A percentile compares a stretch with the other conserved stretches of the same genome.
These are phyloP conservation scores for Parasteatoda lunata DNA, from an alignment of 2,888 invertebrate genomes.

Conservation along the genomic window DNA sequence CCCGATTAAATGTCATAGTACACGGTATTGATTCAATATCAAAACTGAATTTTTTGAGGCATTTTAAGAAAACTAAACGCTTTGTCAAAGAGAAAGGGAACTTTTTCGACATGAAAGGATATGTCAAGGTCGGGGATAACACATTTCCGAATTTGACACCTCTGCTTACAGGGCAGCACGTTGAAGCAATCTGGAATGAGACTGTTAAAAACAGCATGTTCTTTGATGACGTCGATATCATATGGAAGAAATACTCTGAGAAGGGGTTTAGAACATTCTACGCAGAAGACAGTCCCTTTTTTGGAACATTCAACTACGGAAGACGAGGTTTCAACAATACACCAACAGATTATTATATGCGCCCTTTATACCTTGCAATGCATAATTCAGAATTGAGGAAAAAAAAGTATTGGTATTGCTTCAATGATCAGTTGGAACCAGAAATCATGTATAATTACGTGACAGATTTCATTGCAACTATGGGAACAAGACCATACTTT, in stretches of 20 bases:
- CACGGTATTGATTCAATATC: constrained; percentile 91
- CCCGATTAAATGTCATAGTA: constrained; percentile 81
- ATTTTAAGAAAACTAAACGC: constrained; percentile 83
- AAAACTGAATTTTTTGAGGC: constrained; percentile 83
- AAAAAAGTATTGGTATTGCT: constrained; percentile 17
- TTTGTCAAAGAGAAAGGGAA: constrained; percentile 80
- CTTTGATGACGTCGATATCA: constrained; percentile 71
- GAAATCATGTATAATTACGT: constrained; percentile 41
- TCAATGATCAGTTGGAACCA: constrained; percentile 18
- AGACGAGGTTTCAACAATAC: constrained; percentile 72
- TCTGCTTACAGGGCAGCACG: constrained; percentile 71
- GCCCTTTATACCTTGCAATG: constrained; percentile 73
- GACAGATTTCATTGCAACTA: constrained; percentile 24
- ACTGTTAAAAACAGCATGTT: constrained; percentile 23
- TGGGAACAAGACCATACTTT: constrained; percentile 70
- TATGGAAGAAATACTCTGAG: constrained; percentile 73
- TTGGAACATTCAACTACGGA: constrained; percentile 73
- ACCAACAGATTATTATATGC: constrained; percentile 73
- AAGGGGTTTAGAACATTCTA: constrained; percentile 73
- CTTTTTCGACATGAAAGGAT: constrained; percentile 84
- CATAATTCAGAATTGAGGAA: constrained; percentile 70
- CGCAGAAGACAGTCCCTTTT: constrained; percentile 72
- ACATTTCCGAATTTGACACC: constrained; percentile 73
- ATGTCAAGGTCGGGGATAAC: constrained; percentile 77
- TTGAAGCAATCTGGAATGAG: constrained; percentile 57